Conservation (phyloP, 2,113 vertebrate genomes). For the Cyanistes caeruleus region DNA sequence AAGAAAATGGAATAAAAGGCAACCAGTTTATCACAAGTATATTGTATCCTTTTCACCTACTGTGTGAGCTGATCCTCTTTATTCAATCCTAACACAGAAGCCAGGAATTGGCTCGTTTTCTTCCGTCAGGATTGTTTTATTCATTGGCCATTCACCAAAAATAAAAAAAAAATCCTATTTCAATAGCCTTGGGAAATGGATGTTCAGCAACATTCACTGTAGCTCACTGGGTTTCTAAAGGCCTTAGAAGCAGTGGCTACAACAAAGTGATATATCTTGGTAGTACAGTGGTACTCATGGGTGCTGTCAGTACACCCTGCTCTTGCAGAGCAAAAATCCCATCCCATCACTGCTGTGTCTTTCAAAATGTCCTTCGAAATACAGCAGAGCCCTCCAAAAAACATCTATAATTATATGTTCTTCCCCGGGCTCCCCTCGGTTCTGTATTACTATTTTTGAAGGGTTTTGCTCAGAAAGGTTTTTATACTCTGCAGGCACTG, state of each 20-base stretch:
- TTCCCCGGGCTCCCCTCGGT: neutral
- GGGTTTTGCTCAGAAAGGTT: conserved; percentile 49
- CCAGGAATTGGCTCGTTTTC: conserved; percentile 65
- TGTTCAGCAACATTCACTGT: conserved; percentile 58
- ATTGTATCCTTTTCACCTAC: conserved; percentile 49
- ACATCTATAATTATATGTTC: neutral
- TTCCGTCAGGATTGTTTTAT: conserved; percentile 61
- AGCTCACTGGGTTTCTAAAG: conserved; percentile 27
- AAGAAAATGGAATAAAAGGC: conserved; percentile 30
- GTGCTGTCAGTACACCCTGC: neutral
- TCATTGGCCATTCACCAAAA: conserved; percentile 35
- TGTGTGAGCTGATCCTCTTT: conserved; percentile 55
- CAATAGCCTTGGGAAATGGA: conserved; percentile 64
- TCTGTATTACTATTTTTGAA: conserved; percentile 55
- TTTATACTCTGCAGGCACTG: conserved; percentile 41
- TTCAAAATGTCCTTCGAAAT: conserved; percentile 15
- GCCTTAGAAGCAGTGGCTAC: neutral
- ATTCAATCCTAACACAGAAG: conserved; percentile 39
- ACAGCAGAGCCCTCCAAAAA: neutral
- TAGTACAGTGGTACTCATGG: neutral
- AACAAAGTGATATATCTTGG: neutral
- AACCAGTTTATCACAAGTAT: conserved; percentile 52
- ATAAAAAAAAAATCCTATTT: conserved; percentile 26
- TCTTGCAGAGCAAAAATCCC: neutral
- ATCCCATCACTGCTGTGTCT: neutral